Percentiles rank a stretch among this genome's conserved stretches.
phyloP scores from a whole-genome alignment of 1,140 invertebrate genomes.

The honey bee (Apis mellifera) region Amel_HAv3.1 CM009931.2:6635001-6635500 shows the following conservation, averaged over 20 bases:
- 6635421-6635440: conserved; percentile 8
- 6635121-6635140: neutral
- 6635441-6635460: neutral
- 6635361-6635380: conserved; percentile 5
- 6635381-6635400: neutral
- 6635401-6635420: conserved; percentile 30
- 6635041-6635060: conserved; percentile 1
- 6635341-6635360: neutral
- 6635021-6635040: neutral
- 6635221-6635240: neutral
- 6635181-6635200: neutral
- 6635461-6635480: neutral
- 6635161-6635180: neutral
- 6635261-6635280: neutral
- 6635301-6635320: neutral
- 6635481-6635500: neutral
- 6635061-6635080: neutral
- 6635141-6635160: neutral
- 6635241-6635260: neutral
- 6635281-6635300: neutral
- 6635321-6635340: neutral
- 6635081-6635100: neutral
- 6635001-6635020: neutral
- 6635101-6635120: conserved; percentile 10
- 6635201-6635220: neutral